Evolutionary conservation across 2,888 invertebrate species (phyloP).

Genomic region (Drosophila mayaguana): DNA sequence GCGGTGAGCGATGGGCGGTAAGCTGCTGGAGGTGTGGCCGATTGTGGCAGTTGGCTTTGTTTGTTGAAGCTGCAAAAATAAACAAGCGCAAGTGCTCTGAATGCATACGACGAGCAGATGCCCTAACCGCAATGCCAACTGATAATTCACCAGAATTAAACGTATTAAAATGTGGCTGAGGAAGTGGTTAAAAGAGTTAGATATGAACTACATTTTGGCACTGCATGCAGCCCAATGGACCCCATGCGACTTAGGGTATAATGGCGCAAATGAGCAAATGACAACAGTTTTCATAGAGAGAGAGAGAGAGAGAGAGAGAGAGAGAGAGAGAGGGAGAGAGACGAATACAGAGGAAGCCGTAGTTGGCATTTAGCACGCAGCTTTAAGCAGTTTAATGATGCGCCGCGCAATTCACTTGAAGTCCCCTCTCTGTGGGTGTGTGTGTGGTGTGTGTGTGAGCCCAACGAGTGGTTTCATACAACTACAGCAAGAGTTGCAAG

Average conservation of each 20-base stretch:
- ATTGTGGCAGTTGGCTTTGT: constrained; percentile 62
- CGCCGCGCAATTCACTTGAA: constrained; percentile 45
- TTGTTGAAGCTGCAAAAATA: constrained; percentile 79
- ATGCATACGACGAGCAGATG: background rate
- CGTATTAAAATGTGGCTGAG: background rate
- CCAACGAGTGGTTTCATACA: background rate
- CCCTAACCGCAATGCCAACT: background rate
- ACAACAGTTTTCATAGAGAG: constrained; percentile 34
- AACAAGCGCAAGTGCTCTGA: constrained; percentile 10
- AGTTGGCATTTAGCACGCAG: constrained; percentile 52
- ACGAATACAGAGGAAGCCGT: background rate
- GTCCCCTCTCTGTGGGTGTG: constrained; percentile 1
- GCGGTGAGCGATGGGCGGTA: background rate
- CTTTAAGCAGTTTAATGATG: constrained; percentile 61
- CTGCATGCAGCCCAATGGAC: background rate
- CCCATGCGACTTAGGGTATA: background rate
- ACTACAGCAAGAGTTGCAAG: constrained; percentile 10
- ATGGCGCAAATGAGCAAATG: constrained; percentile 66
- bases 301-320: constrained; percentile 1
- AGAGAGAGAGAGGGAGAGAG: background rate
- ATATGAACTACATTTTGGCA: background rate
- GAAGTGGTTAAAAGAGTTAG: background rate
- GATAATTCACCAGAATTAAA: too few species aligned
- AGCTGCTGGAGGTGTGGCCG: constrained; percentile 5
- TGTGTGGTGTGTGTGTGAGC: background rate